Conservation (phyloP, 1,140 invertebrate species). For the Drosophila erecta region DNA sequence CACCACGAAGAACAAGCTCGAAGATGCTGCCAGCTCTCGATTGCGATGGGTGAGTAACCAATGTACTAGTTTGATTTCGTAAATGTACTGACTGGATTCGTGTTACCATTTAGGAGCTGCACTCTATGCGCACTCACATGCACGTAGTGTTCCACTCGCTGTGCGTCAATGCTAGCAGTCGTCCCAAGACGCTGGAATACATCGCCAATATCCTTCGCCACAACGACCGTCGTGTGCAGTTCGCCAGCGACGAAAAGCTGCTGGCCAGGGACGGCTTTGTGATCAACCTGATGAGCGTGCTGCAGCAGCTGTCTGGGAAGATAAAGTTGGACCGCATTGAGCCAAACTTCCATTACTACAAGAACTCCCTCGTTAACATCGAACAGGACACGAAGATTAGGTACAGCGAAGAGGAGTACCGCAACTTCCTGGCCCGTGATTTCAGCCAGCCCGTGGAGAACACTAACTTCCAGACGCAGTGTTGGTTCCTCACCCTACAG, state of each 20-base stretch:
- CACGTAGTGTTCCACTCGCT: conserved; percentile 94
- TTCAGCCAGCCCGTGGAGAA: conserved; percentile 57
- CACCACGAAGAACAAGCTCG: conserved; percentile 86
- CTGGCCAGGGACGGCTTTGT: conserved; percentile 97
- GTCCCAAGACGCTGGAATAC: conserved; percentile 92
- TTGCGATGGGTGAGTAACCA: conserved; percentile 67
- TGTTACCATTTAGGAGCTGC: conserved; percentile 86
- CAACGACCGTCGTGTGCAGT: conserved; percentile 95
- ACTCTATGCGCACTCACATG: conserved; percentile 89
- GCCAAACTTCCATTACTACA: conserved; percentile 94
- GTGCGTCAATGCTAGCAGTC: conserved; percentile 90
- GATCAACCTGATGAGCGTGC: conserved; percentile 95
- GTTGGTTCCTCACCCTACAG: conserved; percentile 98
- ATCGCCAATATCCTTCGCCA: conserved; percentile 90
- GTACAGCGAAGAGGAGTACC: conserved; percentile 91
- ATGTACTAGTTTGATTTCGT: too few relatives aligned
- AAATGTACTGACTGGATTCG: background rate
- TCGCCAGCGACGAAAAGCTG: conserved; percentile 93
- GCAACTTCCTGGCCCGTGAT: conserved; percentile 88
- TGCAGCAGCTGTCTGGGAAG: conserved; percentile 94
- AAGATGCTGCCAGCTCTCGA: conserved; percentile 56
- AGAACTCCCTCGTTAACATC: conserved; percentile 90
- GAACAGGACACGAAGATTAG: conserved; percentile 94
- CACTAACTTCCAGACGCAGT: conserved; percentile 96
- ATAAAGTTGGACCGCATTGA: conserved; percentile 94